Base-by-base conservation (phyloP, 2,888 invertebrate genomes). In the Girardia tigrina region DNA sequence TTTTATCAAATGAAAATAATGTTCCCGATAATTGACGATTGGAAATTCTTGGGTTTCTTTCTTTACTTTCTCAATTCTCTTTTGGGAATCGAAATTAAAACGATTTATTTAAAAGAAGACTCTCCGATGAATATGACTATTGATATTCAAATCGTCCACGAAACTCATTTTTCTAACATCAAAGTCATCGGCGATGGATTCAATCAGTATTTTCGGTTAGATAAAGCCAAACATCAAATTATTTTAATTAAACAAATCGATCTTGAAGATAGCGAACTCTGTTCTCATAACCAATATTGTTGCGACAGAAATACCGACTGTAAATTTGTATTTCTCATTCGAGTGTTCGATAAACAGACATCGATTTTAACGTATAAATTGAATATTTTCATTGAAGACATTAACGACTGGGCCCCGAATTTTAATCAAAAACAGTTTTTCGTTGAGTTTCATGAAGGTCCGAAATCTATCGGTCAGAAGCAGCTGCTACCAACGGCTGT, bases 381-480 rank as follows among this genome's bases (percentile, higher is more conserved):
- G n/a, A 56, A 56, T n/a, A 56, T 56, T 56, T 56, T 56, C 56
- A 56, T 56, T 56, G 56, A 56, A 56, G 56, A 56, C n/a, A 16
- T 56, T 23, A 56, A 56, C n/a, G 56, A 56, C n/a, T 56, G 56
- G 56, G 23, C 56, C 23, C 56, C 56, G 56, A 4, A 4, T 56
- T 56, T 56, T 56, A 56, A 56, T 20, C 56, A 56, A 12, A 56
- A n/a, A 56, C 56, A 56, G 23, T 56, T 20, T 23, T 56, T 12
- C 23, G 56, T 56, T 56, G 56, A 56, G n/a, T 56, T 56, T 56
- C n/a, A 56, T 8, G 56, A 56, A n/a, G 56, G 56, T 20, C 56
- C 56, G n/a, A 56, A 56, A 56, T 56, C 56, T 6, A n/a, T 56
- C 56, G 56, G 56, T 56, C 56, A 56, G 23, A 56, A 56, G 23